These are phyloP conservation scores for Peromyscus attwateri DNA, from an alignment of 2,797 vertebrate species.

Conservation along the genomic window DNA sequence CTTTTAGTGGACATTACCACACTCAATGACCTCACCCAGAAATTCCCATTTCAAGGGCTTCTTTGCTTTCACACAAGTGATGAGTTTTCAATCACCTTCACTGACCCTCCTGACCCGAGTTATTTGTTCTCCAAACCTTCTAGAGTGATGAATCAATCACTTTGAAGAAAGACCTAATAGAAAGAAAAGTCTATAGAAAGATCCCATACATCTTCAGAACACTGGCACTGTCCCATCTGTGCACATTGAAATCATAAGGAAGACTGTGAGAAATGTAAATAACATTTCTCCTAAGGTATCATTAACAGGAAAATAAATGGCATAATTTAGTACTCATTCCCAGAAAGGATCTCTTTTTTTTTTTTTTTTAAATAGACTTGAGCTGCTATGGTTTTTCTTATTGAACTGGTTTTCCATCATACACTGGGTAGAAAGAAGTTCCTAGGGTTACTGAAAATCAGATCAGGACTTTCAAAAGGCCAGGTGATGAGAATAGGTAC, in stretches of 20 bases:
- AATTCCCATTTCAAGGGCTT: neutral
- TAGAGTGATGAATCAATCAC: neutral
- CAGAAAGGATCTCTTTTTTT: neutral
- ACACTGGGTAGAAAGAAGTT: neutral
- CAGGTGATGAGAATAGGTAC: neutral
- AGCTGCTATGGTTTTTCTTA: neutral
- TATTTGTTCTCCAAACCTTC: neutral
- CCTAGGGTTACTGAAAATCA: neutral
- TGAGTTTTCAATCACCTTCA: neutral
- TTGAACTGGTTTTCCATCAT: conserved; percentile 1
- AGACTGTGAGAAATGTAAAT: neutral
- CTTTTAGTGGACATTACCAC: neutral
- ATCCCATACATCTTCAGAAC: neutral
- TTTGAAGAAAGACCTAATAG: neutral
- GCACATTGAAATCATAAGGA: neutral
- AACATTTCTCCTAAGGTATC: neutral
- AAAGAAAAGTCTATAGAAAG: conserved; percentile 3
- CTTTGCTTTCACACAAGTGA: neutral
- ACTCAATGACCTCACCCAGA: neutral
- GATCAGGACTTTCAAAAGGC: neutral
- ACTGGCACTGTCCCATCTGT: neutral
- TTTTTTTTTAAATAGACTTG: neutral
- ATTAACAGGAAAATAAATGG: neutral
- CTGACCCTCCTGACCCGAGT: neutral
- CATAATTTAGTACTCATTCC: neutral